Conservation (phyloP, 2,113 vertebrate species). For the Oplegnathus fasciatus region DNA sequence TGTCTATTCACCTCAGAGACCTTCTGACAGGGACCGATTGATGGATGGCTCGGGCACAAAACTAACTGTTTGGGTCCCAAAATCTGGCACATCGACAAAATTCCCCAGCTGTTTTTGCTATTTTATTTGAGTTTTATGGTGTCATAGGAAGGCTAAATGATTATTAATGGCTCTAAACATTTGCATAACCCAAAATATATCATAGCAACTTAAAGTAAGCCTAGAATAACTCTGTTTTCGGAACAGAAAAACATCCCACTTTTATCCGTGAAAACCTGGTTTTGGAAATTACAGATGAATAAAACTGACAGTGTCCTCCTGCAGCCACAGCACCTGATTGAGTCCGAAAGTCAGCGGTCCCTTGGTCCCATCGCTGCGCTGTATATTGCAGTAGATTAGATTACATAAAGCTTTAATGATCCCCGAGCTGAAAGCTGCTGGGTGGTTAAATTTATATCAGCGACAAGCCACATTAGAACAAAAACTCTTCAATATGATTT, state of each 20-base stretch:
- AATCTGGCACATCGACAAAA: background rate
- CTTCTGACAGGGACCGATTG: background rate
- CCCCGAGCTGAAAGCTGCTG: constrained; percentile 42
- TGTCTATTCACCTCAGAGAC: constrained; percentile 13
- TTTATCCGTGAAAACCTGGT: background rate
- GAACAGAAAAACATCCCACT: background rate
- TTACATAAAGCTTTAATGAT: constrained; percentile 70
- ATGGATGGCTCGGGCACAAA: constrained; percentile 3
- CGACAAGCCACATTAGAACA: constrained; percentile 22
- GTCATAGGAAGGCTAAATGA: background rate
- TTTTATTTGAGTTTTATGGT: background rate
- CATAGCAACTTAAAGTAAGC: background rate
- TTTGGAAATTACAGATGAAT: background rate
- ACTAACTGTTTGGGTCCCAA: background rate
- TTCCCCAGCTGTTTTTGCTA: background rate
- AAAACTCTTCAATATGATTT: constrained; percentile 31
- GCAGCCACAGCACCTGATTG: constrained; percentile 8
- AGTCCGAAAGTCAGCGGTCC: background rate
- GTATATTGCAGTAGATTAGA: constrained; percentile 55
- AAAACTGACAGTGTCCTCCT: constrained; percentile 1
- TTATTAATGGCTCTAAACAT: background rate
- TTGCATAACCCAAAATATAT: background rate
- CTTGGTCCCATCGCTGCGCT: constrained; percentile 29
- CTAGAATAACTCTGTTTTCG: background rate
- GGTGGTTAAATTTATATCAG: constrained; percentile 61